A percentile compares a stretch with the other conserved stretches of the same genome.
Conservation (phyloP, 2,797 vertebrate genomes). For the Poecilia gillii region DNA sequence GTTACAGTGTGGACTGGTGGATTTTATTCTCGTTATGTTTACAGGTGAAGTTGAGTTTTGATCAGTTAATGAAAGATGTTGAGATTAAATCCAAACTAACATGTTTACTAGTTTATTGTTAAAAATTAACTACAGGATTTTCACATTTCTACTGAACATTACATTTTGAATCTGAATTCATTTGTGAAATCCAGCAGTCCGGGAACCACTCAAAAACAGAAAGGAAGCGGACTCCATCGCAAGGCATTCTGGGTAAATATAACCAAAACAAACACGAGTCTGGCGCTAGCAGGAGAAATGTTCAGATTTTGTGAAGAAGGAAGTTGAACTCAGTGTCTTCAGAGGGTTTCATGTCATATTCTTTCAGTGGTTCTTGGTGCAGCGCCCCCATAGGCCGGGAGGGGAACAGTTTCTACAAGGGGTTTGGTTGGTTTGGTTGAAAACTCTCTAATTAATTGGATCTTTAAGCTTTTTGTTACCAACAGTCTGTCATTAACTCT, state of each 20-base stretch:
- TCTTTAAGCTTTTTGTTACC: neutral
- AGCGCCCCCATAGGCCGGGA: no score
- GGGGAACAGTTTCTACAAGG: no score
- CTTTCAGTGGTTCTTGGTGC: no score
- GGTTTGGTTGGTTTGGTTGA: neutral
- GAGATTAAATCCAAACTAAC: neutral
- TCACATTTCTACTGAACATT: neutral
- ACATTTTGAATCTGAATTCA: neutral
- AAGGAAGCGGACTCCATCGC: no score
- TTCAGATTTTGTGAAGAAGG: no score
- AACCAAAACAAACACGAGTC: no score
- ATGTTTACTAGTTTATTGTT: neutral
- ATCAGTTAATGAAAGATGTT: neutral
- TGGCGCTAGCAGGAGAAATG: no score
- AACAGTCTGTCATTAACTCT: neutral
- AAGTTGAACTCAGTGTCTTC: no score
- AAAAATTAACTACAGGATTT: neutral
- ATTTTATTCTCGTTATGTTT: neutral
- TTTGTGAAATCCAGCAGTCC: no score
- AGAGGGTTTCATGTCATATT: no score
- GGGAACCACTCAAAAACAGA: no score
- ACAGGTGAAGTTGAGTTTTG: neutral
- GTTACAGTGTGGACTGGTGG: neutral
- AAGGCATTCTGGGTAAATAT: no score
- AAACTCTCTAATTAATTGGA: neutral